Percentiles rank a stretch among this genome's conserved stretches.
Conservation (phyloP, 2,113 vertebrate species). For the Oncorhynchus nerka region DNA sequence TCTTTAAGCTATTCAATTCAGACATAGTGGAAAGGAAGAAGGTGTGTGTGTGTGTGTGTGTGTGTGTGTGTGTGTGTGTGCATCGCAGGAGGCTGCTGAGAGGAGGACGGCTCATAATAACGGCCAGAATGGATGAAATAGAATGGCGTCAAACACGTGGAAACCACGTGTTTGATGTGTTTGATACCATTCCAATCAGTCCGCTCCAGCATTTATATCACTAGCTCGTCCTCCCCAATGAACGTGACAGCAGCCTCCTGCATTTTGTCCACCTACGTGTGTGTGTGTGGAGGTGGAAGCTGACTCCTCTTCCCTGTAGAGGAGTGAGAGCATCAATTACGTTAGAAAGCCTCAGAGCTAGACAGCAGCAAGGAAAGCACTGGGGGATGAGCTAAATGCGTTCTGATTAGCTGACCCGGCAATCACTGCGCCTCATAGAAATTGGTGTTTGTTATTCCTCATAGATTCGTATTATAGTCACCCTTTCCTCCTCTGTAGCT, state of each 20-base stretch:
- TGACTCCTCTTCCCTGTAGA: constrained; percentile 17
- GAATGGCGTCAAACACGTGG: no score
- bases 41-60: neutral
- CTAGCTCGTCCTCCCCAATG: no score
- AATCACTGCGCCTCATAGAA: constrained; percentile 51
- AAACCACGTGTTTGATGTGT: no score
- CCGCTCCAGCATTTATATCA: no score
- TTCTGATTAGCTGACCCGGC: constrained; percentile 45
- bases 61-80: neutral
- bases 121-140: no score
- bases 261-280: no score
- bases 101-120: no score
- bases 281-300: neutral
- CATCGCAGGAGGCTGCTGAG: neutral
- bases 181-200: no score
- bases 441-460: constrained; percentile 5
- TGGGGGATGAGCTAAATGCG: constrained; percentile 44
- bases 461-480: no score
- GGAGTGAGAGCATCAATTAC: constrained; percentile 18
- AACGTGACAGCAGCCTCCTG: no score
- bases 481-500: no score
- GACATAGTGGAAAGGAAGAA: neutral
- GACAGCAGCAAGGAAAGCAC: neutral
- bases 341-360: constrained; percentile 11
- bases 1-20: neutral